phyloP scores from a whole-genome alignment of 2,113 vertebrate species.

The Oreochromis spilurus region DNA sequence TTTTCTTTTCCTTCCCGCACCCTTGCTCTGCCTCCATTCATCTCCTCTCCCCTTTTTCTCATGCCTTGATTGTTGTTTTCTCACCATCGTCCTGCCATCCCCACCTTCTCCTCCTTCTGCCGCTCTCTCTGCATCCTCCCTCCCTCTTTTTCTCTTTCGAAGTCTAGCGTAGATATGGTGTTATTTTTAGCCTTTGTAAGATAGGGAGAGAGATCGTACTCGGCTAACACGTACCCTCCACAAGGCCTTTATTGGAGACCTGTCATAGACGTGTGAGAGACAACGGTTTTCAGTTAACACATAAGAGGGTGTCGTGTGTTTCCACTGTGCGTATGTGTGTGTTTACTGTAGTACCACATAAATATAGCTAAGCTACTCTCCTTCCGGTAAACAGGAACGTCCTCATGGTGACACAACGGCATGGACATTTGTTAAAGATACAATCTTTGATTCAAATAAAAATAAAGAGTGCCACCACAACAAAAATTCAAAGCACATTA shows the following conservation, averaged over 20 bases:
- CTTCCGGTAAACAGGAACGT: not conserved
- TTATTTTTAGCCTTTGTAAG: conserved; percentile 59
- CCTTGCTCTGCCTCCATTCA: not conserved
- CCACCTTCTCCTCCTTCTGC: not conserved
- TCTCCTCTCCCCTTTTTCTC: not conserved
- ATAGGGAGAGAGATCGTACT: conserved; percentile 19
- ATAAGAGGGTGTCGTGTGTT: not conserved
- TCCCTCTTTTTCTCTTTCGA: not conserved
- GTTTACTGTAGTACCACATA: not conserved
- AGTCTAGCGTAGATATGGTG: conserved; percentile 25
- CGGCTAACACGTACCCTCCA: conserved; percentile 40
- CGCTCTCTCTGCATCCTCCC: not conserved
- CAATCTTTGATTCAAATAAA: not conserved
- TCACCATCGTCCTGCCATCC: conserved; percentile 5
- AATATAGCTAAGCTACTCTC: not conserved
- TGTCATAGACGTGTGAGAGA: not conserved
- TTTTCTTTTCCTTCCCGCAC: conserved; percentile 16
- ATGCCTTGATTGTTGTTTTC: conserved; percentile 23
- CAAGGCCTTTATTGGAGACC: conserved; percentile 30
- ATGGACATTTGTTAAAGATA: not conserved
- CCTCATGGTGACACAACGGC: not conserved
- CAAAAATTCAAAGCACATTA: not conserved
- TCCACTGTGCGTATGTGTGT: not conserved
- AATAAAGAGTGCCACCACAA: not conserved
- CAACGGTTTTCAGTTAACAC: not conserved